Evolutionary conservation across 1,140 invertebrate species (phyloP), one percentile per base, ranked within the genome.

Genomic region (Ladona fulva): DNA sequence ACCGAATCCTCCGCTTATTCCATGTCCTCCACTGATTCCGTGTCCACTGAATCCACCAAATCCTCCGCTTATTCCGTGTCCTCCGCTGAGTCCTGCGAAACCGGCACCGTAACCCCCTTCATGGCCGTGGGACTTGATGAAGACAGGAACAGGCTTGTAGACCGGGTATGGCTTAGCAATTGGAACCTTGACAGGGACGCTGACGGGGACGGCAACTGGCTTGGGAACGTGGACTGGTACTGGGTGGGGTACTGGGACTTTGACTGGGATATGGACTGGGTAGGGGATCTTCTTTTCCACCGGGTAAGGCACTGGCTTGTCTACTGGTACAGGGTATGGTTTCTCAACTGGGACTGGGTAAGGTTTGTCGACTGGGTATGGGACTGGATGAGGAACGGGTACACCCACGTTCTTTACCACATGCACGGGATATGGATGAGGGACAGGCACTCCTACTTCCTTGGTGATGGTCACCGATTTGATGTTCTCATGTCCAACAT

Each of bases 251-350:
- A 76, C 75, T 14, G 75, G 29, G 0, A 76, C 75, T 11, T 42
- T 42, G 14, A 42, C 25, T 42, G 75, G 75, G 22, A 25, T 44
- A 74, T 77, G 59, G 11, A 79, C 78, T 19, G 78, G 78, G 74
- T 79, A 78, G 14, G 91, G 91, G 5, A 93, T 88, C 83, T 93
- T 90, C 86, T 92, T 93, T 81, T 92, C 92, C 0, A 93, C 92
- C 76, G 91, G 91, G 84, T 93, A 91, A 7, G 91, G 91, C 10
- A 89, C 85, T 80, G 87, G 89, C 82, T 89, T 88, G n/a, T 87
- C 85, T 3, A 90, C 85, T n/a, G 88, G 86, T 0, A 89, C 88
- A 12, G 88, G 88, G 79, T 89, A 88, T 0, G 89, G 87, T 79
- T 87, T 86, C 25, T 83, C 86, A 74, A 86, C 88, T 80, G 85